Base-by-base conservation (phyloP, 2,888 invertebrate genomes). In the Pogonocherus hispidulus region DNA sequence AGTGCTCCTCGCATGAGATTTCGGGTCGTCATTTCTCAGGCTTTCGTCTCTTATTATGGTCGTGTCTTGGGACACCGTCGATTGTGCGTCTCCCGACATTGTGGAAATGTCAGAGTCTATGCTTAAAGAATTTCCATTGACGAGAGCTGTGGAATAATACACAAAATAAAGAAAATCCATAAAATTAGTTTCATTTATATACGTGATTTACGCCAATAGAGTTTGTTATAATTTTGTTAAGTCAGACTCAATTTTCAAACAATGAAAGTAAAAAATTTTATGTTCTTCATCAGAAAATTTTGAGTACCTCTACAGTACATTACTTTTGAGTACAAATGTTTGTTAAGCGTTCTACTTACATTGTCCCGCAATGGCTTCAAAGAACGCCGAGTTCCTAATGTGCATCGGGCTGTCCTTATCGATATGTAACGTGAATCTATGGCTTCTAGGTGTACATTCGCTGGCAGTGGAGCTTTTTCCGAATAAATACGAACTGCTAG, bases 71-170 rank as follows among this genome's bases (percentile, higher is more conserved):
- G 90, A 89, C 41, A 87, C 79, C 65, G 88, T 87, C 0, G 91
- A 90, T 63, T 89, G 88, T 1, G 84, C 85, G 76, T 87, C 90
- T 41, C 90, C 90, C 2, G 92, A 92, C 87, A 91, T 88, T 6
- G 91, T 90, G 0, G 92, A 92, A 23, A 91, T 83, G 71, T 90
- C 91, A 0, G 94, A 94, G 81, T 94, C 94, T 55, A 95, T 87
- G 72, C 94, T 93, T 75, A 91, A 89, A 76, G 93, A 93, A 59
- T 93, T 94, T 66, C 93, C 94, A 83, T 92, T 93, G 67, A 90
- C 87, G 74, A 92, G 87, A 77, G 90, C 90, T 89, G 74, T 65
- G 81, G 76, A 2, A 41, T 41, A 41, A 41, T 37, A 1, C 27
- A n/a, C 37, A 37, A n/a, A 2, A 37, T 11, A 6, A 27, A 27